Base-by-base conservation (phyloP, 1,140 invertebrate species). In the Cataglyphis hispanica region DNA sequence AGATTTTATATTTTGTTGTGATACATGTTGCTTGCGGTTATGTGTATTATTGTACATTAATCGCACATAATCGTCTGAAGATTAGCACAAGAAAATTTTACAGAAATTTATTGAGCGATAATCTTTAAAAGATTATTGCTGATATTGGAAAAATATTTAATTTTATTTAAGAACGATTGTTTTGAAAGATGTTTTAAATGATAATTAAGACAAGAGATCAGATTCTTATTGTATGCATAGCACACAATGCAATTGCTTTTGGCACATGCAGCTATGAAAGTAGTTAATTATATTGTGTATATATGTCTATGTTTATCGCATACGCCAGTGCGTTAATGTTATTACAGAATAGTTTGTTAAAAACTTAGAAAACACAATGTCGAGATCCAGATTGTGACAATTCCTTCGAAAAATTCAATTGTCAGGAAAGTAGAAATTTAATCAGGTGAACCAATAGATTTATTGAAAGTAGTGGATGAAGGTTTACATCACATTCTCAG, bases 1-100 rank as follows among this genome's bases (percentile, higher is more conserved):
- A 78, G 61, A 75, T 88, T 74, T 74, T 85, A 86, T 75, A 61
- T 37, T 60, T 77, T 60, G 56, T 37, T 77, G 43, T 72, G 25
- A 58, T 37, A n/a, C 76, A 70, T 40, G 56, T 72, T 83, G 37
- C 40, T 83, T 46, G 78, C 80, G 72, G 53, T 89, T 77, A 60
- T 81, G 46, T 77, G 7, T 66, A 70, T 58, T 13, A 43, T 16
- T 60, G 13, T 46, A 0, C 76, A 31, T 50, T 70, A 27, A 66
- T 31, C 46, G 40, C 16, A 22, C 67, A 53, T 69, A 53, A 53
- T 80, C 16, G 43, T 53, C 67, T 56, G 6, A 37, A 80, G 13
- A 80, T 16, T 56, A 31, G 19, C 22, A 25, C 6, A n/a, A 53
- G 40, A 56, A 66, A 46, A 22, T 75, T 78, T 67, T 37, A 5